Evolutionary conservation across 2,888 invertebrate genomes (phyloP), one percentile per base, ranked within the genome.

Genomic region (Macroteleia sp.): DNA sequence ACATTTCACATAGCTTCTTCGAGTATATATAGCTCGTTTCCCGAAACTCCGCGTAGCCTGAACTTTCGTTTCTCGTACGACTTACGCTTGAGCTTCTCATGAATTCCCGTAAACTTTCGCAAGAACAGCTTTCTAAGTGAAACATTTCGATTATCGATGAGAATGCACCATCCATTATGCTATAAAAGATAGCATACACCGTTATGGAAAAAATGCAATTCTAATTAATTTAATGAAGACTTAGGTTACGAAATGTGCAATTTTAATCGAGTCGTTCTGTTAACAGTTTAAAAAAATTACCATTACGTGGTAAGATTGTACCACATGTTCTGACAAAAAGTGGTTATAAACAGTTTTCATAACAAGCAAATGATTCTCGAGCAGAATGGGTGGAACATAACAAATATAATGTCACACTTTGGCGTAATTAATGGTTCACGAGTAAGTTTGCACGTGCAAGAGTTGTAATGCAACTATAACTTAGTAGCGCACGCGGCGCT

Each of bases 131-230:
- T 77, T 62, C 59, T 67, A 71, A 77, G 77, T 71, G 71, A 77
- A 77, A 77, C 64, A 77, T 77, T 77, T 77, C 62, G 56, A 71
- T 64, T 28, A 77, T 71, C 77, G 77, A 77, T 71, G 61, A 66
- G 66, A 77, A 77, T 54, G 69, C 50, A 46, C 44, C 69, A 69
- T 61, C 64, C 50, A 61, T 44, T 75, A 25, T 54, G 16, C 10
- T 20, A 19, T 39, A 52, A 59, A 61, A 9, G 16, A 28, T 19
- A 14, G 22, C 28, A 39, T 39, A 34, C 25, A 10, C 10, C 10
- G 30, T 10, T 30, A 4, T 30, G 5, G 8, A 62, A 36, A 54
- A 64, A 57, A n/a, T n/a, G n/a, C n/a, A n/a, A n/a, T n/a, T n/a
- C n/a, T n/a, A n/a, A n/a, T n/a, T n/a, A n/a, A n/a, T n/a, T n/a